These are phyloP conservation scores for Thunnus maccoyii DNA, from an alignment of 2,113 vertebrate genomes.

Conservation along the genomic window DNA sequence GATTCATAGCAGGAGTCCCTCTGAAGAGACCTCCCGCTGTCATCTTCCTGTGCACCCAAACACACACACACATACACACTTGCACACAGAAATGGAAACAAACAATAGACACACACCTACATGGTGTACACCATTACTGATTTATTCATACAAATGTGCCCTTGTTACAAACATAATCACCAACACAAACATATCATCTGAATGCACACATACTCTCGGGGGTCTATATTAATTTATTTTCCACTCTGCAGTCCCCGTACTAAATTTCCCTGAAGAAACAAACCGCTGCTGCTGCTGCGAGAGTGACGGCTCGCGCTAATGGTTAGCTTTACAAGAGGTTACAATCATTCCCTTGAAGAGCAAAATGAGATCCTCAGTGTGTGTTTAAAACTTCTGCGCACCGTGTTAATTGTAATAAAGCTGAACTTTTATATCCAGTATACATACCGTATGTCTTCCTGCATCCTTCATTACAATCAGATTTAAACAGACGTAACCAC, in stretches of 20 bases:
- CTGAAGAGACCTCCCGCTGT: slow-evolving; percentile 68
- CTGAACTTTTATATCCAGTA: neutral
- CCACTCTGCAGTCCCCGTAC: slow-evolving; percentile 18
- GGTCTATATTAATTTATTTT: slow-evolving; percentile 55
- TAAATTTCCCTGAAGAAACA: slow-evolving; percentile 64
- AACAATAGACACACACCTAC: slow-evolving; percentile 39
- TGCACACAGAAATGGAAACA: slow-evolving; percentile 6
- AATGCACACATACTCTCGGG: slow-evolving; percentile 45
- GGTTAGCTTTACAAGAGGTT: slow-evolving; percentile 25
- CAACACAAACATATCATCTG: slow-evolving; percentile 56
- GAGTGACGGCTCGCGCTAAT: slow-evolving; percentile 15
- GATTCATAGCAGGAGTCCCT: slow-evolving; percentile 78
- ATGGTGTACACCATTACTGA: slow-evolving; percentile 20
- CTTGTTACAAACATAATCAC: slow-evolving; percentile 52
- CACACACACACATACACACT: slow-evolving; percentile 3
- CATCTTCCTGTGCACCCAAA: slow-evolving; percentile 38
- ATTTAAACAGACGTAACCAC: slow-evolving; percentile 26
- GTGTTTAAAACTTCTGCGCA: slow-evolving; percentile 5
- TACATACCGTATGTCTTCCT: neutral
- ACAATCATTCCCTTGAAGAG: slow-evolving; percentile 30
- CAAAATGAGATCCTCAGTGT: slow-evolving; percentile 6
- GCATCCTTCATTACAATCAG: slow-evolving; percentile 20
- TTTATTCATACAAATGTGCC: slow-evolving; percentile 39
- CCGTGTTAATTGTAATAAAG: slow-evolving; percentile 19
- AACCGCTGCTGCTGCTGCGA: slow-evolving; percentile 4